Percentiles rank a stretch among this genome's conserved stretches.
phyloP scores from a whole-genome alignment of 2,113 vertebrate species.

The Coturnix japonica region DNA sequence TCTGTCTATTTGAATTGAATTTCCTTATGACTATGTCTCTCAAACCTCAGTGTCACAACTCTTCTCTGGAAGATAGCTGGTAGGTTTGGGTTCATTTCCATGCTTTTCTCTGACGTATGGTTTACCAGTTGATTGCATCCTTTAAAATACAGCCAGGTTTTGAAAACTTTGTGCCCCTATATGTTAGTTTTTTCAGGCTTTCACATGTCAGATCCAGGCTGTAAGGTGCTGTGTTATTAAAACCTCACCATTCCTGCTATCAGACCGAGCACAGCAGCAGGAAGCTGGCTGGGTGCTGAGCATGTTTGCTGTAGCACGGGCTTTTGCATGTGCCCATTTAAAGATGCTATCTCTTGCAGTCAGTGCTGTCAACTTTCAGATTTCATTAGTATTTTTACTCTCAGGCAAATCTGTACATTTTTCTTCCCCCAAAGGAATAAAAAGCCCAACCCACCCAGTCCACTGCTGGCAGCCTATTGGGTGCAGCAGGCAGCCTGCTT shows the following conservation, averaged over 20 bases:
- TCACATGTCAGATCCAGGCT: rapidly evolving
- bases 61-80: background rate
- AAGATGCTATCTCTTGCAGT: conserved; percentile 28
- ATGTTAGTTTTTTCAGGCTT: background rate
- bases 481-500: background rate
- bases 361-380: conserved; percentile 35
- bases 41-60: background rate
- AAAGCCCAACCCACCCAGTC: background rate
- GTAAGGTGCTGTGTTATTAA: background rate
- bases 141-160: background rate
- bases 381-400: conserved; percentile 53
- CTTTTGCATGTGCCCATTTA: background rate
- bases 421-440: background rate
- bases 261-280: background rate
- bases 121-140: background rate
- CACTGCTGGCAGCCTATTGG: background rate
- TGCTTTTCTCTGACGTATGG: rapidly evolving
- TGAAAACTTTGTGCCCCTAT: background rate
- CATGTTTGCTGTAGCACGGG: background rate
- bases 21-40: background rate
- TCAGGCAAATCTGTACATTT: background rate
- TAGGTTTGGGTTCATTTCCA: background rate
- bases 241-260: background rate
- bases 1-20: background rate
- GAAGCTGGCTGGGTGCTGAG: background rate